A percentile compares a stretch with the other conserved stretches of the same genome.
These are phyloP conservation scores for Ochropacha duplaris DNA, from an alignment of 2,888 invertebrate genomes.

Conservation along the genomic window DNA sequence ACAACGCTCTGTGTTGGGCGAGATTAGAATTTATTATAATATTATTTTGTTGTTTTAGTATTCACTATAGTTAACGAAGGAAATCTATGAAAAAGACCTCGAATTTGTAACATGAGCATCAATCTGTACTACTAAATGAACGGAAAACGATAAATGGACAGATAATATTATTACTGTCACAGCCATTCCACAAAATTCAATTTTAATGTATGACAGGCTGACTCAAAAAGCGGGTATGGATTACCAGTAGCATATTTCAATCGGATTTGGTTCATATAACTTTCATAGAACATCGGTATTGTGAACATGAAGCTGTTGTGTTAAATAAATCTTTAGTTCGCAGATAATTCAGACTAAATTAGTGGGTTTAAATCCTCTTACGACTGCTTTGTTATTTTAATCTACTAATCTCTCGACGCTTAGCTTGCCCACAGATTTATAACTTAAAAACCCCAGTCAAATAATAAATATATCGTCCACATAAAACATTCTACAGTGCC, in stretches of 20 bases:
- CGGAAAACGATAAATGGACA: too few species aligned
- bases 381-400: not conserved
- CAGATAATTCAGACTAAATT: conserved; percentile 1
- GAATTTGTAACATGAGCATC: not conserved
- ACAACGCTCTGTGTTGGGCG: conserved; percentile 21
- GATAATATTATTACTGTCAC: not conserved
- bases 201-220: not conserved
- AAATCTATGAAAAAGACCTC: not conserved
- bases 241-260: not conserved
- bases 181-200: not conserved
- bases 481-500: not conserved
- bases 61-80: not conserved
- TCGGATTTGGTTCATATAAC: not conserved
- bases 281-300: too few species aligned
- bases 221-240: not conserved
- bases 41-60: conserved; percentile 4
- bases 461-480: not conserved
- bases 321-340: conserved; percentile 9
- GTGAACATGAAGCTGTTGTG: conserved; percentile 1
- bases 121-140: not conserved
- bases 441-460: not conserved
- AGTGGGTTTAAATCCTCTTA: not conserved
- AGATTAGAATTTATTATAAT: conserved; percentile 17
- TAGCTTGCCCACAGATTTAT: not conserved
- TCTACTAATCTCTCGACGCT: not conserved